Percentiles rank a stretch among this genome's conserved stretches.
Conservation (phyloP, 1,140 invertebrate genomes). For the Drosophila ercepeae region DNA sequence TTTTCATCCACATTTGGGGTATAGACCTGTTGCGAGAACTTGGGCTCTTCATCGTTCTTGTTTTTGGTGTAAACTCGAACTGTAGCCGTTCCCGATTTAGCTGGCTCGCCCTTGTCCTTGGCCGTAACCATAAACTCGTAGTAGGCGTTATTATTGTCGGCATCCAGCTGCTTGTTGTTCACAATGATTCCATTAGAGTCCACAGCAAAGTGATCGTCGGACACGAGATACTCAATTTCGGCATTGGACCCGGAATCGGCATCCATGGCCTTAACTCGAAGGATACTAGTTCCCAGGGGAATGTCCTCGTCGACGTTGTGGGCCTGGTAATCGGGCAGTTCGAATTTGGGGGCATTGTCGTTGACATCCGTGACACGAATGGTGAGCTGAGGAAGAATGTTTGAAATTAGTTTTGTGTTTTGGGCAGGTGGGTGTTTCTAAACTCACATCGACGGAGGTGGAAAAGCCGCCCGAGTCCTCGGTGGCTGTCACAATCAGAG, state of each 20-base stretch:
- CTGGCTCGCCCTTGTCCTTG: constrained; percentile 96
- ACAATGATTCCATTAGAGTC: constrained; percentile 95
- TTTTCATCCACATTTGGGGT: constrained; percentile 98
- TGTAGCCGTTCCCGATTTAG: constrained; percentile 95
- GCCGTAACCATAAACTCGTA: constrained; percentile 97
- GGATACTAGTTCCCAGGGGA: constrained; percentile 93
- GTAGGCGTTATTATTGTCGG: constrained; percentile 98
- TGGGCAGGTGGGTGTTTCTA: not conserved
- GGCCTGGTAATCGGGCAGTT: constrained; percentile 97
- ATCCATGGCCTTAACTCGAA: constrained; percentile 96
- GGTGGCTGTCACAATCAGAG: constrained; percentile 95
- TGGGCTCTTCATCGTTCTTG: constrained; percentile 98
- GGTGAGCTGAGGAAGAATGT: constrained; percentile 87
- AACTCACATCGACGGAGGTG: constrained; percentile 94
- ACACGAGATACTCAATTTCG: constrained; percentile 96
- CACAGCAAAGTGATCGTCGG: constrained; percentile 96
- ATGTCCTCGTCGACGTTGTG: constrained; percentile 98
- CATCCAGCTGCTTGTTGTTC: constrained; percentile 96
- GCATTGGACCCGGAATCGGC: constrained; percentile 96
- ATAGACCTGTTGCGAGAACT: constrained; percentile 98
- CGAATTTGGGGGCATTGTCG: constrained; percentile 97
- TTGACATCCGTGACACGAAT: constrained; percentile 97
- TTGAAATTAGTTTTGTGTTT: not conserved
- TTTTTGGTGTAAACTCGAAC: constrained; percentile 97
- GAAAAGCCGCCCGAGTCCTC: constrained; percentile 98